Conservation (phyloP, 2,113 vertebrate genomes). For the Austrofundulus limnaeus region DNA sequence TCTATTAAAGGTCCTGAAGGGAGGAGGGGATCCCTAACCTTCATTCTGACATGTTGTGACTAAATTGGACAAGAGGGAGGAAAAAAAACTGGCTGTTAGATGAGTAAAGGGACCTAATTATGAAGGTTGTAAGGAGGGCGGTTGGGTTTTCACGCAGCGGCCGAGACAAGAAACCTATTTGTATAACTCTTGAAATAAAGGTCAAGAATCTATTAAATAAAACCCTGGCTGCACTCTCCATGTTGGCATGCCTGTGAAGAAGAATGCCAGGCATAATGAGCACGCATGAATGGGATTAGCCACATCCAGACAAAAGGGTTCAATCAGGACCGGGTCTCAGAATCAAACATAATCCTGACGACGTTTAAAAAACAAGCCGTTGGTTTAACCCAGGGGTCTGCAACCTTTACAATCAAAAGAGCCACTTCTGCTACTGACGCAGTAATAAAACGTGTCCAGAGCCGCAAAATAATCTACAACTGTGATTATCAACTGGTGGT, state of each 20-base stretch:
- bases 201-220: conserved; percentile 48
- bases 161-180: conserved; percentile 32
- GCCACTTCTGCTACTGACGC: too few relatives aligned
- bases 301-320: conserved; percentile 21
- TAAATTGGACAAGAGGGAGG: conserved; percentile 54
- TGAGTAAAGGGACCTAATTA: conserved; percentile 63
- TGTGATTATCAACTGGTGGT: too few relatives aligned
- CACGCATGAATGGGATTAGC: conserved; percentile 38
- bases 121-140: conserved; percentile 40
- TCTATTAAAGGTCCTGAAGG: conserved; percentile 41
- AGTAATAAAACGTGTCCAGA: too few relatives aligned
- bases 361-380: too few relatives aligned
- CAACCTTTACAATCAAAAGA: too few relatives aligned
- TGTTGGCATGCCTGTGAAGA: conserved; percentile 23
- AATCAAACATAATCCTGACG: conserved; percentile 10
- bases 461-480: too few relatives aligned
- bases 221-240: conserved; percentile 10
- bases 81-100: conserved; percentile 17
- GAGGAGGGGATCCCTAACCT: conserved; percentile 38
- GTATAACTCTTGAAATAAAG: conserved; percentile 51
- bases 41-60: conserved; percentile 47
- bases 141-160: conserved; percentile 28
- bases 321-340: conserved; percentile 13
- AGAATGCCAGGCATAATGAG: conserved; percentile 27
- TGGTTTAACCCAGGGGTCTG: too few relatives aligned